Conservation (phyloP, 1,140 invertebrate genomes). For the Meteorus sp. region DNA sequence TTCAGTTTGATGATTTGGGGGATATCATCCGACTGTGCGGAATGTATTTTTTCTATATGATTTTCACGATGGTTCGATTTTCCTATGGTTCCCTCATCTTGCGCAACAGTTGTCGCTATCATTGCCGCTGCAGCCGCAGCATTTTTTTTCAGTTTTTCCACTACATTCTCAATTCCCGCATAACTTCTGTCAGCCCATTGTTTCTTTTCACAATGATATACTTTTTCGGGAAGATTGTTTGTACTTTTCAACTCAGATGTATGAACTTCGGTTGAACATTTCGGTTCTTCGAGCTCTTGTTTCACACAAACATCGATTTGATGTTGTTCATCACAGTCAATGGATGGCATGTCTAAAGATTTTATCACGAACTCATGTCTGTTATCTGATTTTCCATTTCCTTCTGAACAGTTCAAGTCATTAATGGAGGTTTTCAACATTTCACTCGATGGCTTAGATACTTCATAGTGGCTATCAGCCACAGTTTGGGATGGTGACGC, state of each 20-base stretch:
- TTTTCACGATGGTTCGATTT: too few relatives aligned
- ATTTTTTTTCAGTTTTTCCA: conserved; percentile 54
- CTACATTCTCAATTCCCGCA: conserved; percentile 53
- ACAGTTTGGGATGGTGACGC: background rate
- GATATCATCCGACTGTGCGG: too few relatives aligned
- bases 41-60: too few relatives aligned
- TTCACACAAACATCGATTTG: conserved; percentile 36
- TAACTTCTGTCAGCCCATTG: conserved; percentile 38
- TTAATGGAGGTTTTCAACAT: background rate
- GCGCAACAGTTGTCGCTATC: conserved; percentile 19
- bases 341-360: conserved; percentile 54
- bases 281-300: conserved; percentile 33
- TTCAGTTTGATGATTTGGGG: too few relatives aligned
- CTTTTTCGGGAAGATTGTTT: conserved; percentile 24
- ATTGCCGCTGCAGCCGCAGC: conserved; percentile 40
- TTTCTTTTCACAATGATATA: conserved; percentile 28
- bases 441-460: conserved; percentile 1
- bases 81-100: background rate
- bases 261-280: conserved; percentile 8
- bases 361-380: conserved; percentile 26
- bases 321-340: conserved; percentile 51
- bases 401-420: conserved; percentile 8
- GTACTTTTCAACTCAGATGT: background rate
- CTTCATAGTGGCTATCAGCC: too few relatives aligned
- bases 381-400: conserved; percentile 30